Evolutionary conservation across 2,888 invertebrate species (phyloP), one percentile per base, ranked within the genome.

Genomic region (Masnerella sp.): DNA sequence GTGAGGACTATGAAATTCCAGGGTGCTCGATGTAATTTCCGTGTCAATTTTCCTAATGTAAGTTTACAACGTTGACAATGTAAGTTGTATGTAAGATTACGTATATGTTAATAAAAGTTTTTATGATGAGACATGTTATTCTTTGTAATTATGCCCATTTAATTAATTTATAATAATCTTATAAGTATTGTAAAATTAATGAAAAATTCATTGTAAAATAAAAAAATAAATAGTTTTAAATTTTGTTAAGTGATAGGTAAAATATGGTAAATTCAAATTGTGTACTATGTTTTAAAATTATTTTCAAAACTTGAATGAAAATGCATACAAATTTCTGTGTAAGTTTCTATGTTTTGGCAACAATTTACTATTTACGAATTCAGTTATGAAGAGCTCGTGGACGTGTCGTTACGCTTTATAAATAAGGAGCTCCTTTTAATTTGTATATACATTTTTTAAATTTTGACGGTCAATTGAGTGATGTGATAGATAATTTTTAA

Each of bases 21-120:
- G 71, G 72, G 59, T 72, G 72, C 71, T 72, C 68, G 71, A 75
- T 75, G 71, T 75, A 75, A 75, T 75, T 75, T 75, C 71, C 67
- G 49, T 68, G 74, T 75, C 70, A 71, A 75, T 75, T 75, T 71
- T 70, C 67, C 70, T 75, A 58, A 56, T 54, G 40, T 67, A 70
- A 74, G 74, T 67, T 70, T 65, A 49, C 11, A 22, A 64, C 20
- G 58, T 71, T 70, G 62, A 71, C 43, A 14, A 20, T 61, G 38
- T 59, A 68, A 49, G 67, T 62, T 62, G 30, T 34, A 73, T 58
- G 67, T 67, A 62, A 62, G 58, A 58, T 36, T 73, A 67, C 54
- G 51, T 22, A 54, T 52, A 59, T 42, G 49, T 49, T 54, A 70
- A 70, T 62, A 68, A 54, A 68, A 54, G 62, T 56, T 25, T 36